Conservation (phyloP, 2,113 vertebrate genomes). For the Dromiciops gliroides region DNA sequence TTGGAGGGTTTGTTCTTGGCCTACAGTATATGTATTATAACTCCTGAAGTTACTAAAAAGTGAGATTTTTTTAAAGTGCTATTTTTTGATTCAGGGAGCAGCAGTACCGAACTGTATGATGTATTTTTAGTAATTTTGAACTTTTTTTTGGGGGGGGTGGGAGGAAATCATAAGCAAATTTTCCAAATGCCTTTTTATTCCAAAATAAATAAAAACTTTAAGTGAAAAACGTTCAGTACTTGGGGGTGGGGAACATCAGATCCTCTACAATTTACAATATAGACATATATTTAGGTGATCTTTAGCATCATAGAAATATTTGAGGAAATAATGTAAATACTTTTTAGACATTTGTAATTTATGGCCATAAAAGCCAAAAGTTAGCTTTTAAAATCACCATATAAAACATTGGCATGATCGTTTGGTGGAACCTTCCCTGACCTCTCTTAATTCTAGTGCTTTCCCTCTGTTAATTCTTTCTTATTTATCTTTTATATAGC, state of each 20-base stretch:
- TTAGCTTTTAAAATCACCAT: conserved; percentile 45
- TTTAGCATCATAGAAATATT: conserved; percentile 24
- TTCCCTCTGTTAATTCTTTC: background rate
- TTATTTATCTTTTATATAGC: background rate
- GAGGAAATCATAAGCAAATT: background rate
- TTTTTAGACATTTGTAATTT: conserved; percentile 36
- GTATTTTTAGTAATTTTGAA: background rate
- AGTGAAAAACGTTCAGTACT: background rate
- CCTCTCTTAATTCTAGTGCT: background rate
- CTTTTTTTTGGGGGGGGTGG: background rate
- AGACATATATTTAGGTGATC: background rate
- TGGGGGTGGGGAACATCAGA: background rate
- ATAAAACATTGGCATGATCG: conserved; percentile 30
- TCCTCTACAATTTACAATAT: background rate
- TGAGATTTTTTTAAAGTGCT: background rate
- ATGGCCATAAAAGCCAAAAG: background rate
- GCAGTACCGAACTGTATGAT: background rate
- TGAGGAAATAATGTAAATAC: conserved; percentile 29
- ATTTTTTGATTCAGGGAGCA: conserved; percentile 2
- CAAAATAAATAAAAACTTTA: conserved; percentile 32
- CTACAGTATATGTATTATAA: background rate
- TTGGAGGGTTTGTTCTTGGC: background rate
- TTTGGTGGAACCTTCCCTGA: background rate
- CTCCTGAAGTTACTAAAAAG: background rate
- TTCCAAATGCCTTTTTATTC: conserved; percentile 14